Evolutionary conservation across 2,113 vertebrate genomes (phyloP), one percentile per base, ranked within the genome.

Genomic region (Propithecus coquereli): DNA sequence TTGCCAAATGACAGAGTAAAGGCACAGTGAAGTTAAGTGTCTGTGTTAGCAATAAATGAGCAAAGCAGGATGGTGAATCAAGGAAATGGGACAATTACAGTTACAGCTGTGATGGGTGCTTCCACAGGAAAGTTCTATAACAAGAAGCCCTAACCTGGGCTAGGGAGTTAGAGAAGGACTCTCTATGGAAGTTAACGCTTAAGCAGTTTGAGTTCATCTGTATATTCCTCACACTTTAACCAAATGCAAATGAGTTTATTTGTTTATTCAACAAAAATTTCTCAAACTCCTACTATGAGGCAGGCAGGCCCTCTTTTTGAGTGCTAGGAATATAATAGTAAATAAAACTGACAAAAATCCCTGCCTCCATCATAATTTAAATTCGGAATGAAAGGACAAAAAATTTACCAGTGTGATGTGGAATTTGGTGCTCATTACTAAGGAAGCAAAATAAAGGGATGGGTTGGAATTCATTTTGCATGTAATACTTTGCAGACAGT

Each of bases 241-340:
- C n/a, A 85, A 71, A 91, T 61, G 16, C 32, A 97, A 88, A 95
- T 47, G 18, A 68, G 13, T 81, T 70, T 12, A 92, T 84, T 63
- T 43, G 22, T 43, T 45, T 25, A 80, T 32, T 87, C 25, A 68
- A 83, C 13, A 82, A 89, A 88, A 68, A 34, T 52, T 76, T 90
- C 65, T 77, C 10, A 32, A 74, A 66, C 13, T 77, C 5, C 37
- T 59, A 66, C 13, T 50, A 32, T 45, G 34, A 43, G 45, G 16
- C n/a, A 84, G 9, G 9, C 18, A 63, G 52, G 52, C 52, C 52
- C 17, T 81, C 18, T 34, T 96, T 17, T 22, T 17, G 30, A 76
- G 34, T 74, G 47, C 27, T 47, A 13, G 50, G 9, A 6, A 57
- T 37, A 57, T 6, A 83, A 22, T 4, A 68, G 9, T 47, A 93